Percentiles rank a stretch among this genome's conserved stretches.
Conservation (phyloP, 2,888 invertebrate species). For the Lobophora halterata region DNA sequence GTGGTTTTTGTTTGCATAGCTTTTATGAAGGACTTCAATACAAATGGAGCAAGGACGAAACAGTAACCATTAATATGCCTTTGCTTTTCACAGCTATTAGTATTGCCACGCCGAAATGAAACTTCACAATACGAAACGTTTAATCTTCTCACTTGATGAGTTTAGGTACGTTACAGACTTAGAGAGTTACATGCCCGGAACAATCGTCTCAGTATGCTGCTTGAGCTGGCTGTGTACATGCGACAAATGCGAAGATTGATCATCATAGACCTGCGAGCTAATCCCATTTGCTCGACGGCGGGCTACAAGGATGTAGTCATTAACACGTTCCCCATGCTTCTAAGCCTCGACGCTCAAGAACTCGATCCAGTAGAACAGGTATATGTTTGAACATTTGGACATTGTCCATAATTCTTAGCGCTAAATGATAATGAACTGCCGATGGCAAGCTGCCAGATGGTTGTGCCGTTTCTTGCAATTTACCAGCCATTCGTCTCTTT, state of each 20-base stretch:
- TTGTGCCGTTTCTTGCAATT: conserved; percentile 10
- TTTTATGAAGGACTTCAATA: conserved; percentile 8
- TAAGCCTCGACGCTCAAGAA: conserved; percentile 54
- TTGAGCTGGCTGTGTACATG: conserved; percentile 69
- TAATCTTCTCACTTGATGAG: no score
- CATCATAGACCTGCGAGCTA: conserved; percentile 62
- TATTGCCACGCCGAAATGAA: not conserved
- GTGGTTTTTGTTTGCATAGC: conserved; percentile 9
- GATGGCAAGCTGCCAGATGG: conserved; percentile 15
- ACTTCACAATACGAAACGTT: not conserved
- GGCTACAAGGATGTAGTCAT: conserved; percentile 62
- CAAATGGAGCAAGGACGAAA: conserved; percentile 2
- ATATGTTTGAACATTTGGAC: conserved; percentile 11
- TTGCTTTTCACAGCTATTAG: not conserved
- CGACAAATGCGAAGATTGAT: conserved; percentile 54
- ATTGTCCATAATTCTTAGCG: conserved; percentile 8
- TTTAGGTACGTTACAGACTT: conserved; percentile 41
- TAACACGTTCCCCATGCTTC: conserved; percentile 57
- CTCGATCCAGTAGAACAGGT: conserved; percentile 62
- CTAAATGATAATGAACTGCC: conserved; percentile 9
- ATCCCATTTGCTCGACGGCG: conserved; percentile 57
- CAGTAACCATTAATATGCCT: not conserved
- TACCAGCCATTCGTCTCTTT: conserved; percentile 4
- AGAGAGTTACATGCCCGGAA: conserved; percentile 62
- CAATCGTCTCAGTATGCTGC: conserved; percentile 53